Conservation (phyloP, 2,797 vertebrate genomes). For the Megalops cyprinoides region DNA sequence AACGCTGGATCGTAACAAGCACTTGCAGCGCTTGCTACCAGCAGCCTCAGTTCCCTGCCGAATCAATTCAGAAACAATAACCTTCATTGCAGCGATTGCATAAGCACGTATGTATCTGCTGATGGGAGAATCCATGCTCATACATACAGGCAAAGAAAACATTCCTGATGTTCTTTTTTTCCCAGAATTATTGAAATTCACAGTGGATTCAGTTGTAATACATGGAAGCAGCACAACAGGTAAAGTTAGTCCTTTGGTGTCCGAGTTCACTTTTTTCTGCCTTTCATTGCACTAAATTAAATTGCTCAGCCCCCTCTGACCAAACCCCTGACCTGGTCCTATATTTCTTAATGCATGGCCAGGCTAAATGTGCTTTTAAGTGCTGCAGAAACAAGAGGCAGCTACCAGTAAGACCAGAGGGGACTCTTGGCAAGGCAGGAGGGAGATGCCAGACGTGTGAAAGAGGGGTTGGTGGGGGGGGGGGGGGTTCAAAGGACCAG, state of each 20-base stretch:
- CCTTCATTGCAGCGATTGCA: conserved; percentile 74
- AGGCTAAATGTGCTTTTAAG: conserved; percentile 19
- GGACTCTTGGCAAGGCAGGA: conserved; percentile 18
- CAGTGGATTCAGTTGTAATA: conserved; percentile 81
- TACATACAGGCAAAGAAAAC: conserved; percentile 68
- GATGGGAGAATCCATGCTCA: conserved; percentile 56
- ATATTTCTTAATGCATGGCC: not conserved
- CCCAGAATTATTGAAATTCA: conserved; percentile 67
- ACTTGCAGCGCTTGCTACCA: conserved; percentile 63
- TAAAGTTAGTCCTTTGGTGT: conserved; percentile 83
- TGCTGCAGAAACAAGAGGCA: conserved; percentile 3
- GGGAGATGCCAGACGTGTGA: not conserved
- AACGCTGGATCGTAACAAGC: conserved; percentile 60
- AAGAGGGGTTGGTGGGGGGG: not conserved
- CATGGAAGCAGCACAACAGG: conserved; percentile 77
- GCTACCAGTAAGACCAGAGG: not conserved
- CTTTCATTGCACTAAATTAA: conserved; percentile 57
- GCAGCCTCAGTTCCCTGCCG: conserved; percentile 49
- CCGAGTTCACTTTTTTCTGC: conserved; percentile 67
- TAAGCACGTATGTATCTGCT: conserved; percentile 70
- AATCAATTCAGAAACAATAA: conserved; percentile 60
- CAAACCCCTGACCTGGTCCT: conserved; percentile 50
- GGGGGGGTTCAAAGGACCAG: not conserved
- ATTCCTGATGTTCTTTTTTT: conserved; percentile 68
- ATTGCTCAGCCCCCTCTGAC: conserved; percentile 42